Conservation (phyloP, 92 coral and sea anemone species). For the Zoanthus sansibaricus region DNA sequence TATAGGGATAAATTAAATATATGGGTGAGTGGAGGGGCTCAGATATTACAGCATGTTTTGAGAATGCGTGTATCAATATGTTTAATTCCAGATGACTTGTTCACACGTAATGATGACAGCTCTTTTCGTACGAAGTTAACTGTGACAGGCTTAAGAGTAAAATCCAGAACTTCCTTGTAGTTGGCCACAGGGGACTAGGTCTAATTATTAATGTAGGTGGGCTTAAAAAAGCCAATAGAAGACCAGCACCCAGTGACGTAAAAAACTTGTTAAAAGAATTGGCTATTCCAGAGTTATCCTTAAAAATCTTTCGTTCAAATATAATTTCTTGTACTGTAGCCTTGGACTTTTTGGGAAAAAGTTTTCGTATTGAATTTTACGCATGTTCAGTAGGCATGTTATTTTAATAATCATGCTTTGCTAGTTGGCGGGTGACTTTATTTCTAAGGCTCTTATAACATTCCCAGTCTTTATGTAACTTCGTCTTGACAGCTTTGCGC, state of each 20-base stretch:
- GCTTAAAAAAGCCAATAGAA: background rate
- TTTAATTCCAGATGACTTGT: constrained; percentile 64
- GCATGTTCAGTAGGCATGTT: constrained; percentile 46
- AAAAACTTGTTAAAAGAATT: constrained; percentile 26
- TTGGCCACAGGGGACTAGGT: background rate
- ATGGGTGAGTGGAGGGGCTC: constrained; percentile 59
- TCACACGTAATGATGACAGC: constrained; percentile 38
- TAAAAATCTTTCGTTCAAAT: constrained; percentile 1
- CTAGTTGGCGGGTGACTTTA: constrained; percentile 43
- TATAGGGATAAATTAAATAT: constrained; percentile 57
- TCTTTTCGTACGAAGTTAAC: constrained; percentile 64
- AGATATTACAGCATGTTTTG: constrained; percentile 53
- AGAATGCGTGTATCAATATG: constrained; percentile 58
- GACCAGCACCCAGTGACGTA: constrained; percentile 21
- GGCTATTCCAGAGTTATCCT: constrained; percentile 10
- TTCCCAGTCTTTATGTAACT: constrained; percentile 47
- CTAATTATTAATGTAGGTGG: background rate
- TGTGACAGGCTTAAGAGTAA: constrained; percentile 41
- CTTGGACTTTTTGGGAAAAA: constrained; percentile 53
- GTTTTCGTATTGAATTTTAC: constrained; percentile 45
- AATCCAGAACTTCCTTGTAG: constrained; percentile 3
- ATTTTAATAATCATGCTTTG: constrained; percentile 60
- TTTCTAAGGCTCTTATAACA: constrained; percentile 54
- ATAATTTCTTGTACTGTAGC: constrained; percentile 14
- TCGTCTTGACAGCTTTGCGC: constrained; percentile 59